Percentiles rank a stretch among this genome's conserved stretches.
Evolutionary conservation across 1,140 invertebrate species (phyloP).

Genomic region (Heliconius himera): DNA sequence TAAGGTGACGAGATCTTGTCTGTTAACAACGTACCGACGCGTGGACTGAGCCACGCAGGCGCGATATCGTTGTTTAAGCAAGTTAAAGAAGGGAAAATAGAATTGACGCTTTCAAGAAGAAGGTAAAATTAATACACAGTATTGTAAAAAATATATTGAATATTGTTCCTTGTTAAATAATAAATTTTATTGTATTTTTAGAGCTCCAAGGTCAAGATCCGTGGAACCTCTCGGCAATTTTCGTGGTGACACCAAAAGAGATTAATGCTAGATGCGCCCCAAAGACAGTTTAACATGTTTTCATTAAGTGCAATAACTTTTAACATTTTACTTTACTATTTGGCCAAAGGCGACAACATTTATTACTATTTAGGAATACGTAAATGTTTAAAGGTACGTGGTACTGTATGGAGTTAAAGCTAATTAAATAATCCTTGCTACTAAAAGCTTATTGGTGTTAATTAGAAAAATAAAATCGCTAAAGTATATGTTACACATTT

Average conservation of each 20-base stretch:
- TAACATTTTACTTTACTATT: constrained; percentile 54
- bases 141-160: constrained; percentile 2
- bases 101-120: constrained; percentile 90
- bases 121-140: constrained; percentile 63
- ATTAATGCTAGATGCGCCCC: constrained; percentile 56
- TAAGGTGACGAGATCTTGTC: constrained; percentile 95
- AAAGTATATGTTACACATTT: constrained; percentile 38
- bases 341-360: constrained; percentile 71
- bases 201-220: constrained; percentile 82
- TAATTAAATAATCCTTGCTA: constrained; percentile 40
- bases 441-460: constrained; percentile 35
- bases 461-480: constrained; percentile 23
- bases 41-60: constrained; percentile 93
- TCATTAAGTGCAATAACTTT: constrained; percentile 71
- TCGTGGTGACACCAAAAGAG: constrained; percentile 67
- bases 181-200: constrained; percentile 53
- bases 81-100: constrained; percentile 92
- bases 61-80: constrained; percentile 95
- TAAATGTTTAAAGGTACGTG: constrained; percentile 48
- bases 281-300: constrained; percentile 57
- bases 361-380: constrained; percentile 43
- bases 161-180: not conserved
- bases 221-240: constrained; percentile 79
- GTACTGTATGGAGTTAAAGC: constrained; percentile 46
- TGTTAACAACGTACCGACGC: constrained; percentile 91